Base-by-base conservation (phyloP, 2,888 invertebrate species). In the Morpho achilles region DNA sequence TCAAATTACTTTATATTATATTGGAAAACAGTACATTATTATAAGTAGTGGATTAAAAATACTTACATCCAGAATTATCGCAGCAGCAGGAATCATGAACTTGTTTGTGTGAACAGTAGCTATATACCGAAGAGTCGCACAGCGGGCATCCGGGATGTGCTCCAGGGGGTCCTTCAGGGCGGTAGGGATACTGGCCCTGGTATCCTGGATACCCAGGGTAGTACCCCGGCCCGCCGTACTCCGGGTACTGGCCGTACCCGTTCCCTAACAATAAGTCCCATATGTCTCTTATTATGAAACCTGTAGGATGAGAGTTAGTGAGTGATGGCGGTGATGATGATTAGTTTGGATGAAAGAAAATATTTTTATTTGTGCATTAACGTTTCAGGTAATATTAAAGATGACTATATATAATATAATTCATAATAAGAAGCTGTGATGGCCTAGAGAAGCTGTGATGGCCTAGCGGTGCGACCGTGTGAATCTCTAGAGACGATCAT, bases 71-170 rank as follows among this genome's bases (percentile, higher is more conserved):
- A 54, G 76, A 71, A 71, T 91, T 85, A 66, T 92, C 91, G 69
- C 96, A 96, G 74, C 96, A 96, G 74, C 96, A 96, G 0, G 95
- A 92, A 73, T 96, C 96, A 70, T 96, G 95, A 5, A 93, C 88
- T 59, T 95, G 87, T 80, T 95, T 96, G 60, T 94, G 92, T 0
- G 93, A 93, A 75, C 96, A 96, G 78, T 96, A 96, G 68, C 94
- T 92, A 78, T 93, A 95, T 5, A 96, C 95, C 0, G 95, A 95
- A 0, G 94, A 93, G 75, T 96, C 96, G 70, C 96, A 96, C 40
- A 94, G 76, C 0, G 96, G 96, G 69, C 96, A 96, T n/a, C 91
- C 90, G 0, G 86, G 76, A 47, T 90, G 90, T 2, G 87, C 90
- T 0, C 90, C 90, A 0, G 89, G 88, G 0, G 89, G 88, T 1